Percentiles rank a stretch among this genome's conserved stretches.
phyloP scores from a whole-genome alignment of 1,140 invertebrate genomes.

The Dendroctonus ponderosae region DNA sequence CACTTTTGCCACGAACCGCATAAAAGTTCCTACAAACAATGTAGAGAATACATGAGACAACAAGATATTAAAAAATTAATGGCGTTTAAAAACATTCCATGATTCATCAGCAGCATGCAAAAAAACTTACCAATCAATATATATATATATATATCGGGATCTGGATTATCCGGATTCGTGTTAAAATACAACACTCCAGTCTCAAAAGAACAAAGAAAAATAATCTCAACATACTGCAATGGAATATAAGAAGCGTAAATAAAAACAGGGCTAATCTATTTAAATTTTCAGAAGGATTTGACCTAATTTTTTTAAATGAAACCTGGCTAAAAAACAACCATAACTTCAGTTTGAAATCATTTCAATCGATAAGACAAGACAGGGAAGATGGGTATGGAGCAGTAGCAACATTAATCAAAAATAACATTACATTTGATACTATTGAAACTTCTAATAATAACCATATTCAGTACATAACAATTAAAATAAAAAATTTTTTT shows the following conservation, averaged over 20 bases:
- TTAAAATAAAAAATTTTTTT: too few species aligned
- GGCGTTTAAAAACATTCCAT: slow-evolving; percentile 25
- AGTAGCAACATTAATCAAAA: too few species aligned
- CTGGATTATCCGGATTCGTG: not conserved
- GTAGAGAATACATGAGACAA: slow-evolving; percentile 19
- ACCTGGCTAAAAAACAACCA: too few species aligned
- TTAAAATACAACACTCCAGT: not conserved
- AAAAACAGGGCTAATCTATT: not conserved
- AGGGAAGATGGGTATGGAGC: too few species aligned
- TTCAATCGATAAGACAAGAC: too few species aligned
- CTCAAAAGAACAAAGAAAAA: not conserved
- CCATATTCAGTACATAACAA: too few species aligned
- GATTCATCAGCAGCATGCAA: slow-evolving; percentile 1
- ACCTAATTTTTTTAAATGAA: too few species aligned
- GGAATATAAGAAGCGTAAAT: not conserved
- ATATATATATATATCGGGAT: slow-evolving; percentile 1
- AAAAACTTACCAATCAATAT: not conserved
- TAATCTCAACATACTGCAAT: not conserved
- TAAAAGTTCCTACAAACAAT: slow-evolving; percentile 13
- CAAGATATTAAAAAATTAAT: slow-evolving; percentile 23
- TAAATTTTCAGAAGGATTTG: too few species aligned
- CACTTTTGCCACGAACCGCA: slow-evolving; percentile 7
- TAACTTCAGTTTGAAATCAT: too few species aligned
- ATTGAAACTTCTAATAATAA: too few species aligned
- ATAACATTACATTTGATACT: too few species aligned